Evolutionary conservation across 30 jellyfish, hydroid and myxozoan species (phyloP).

Genomic region (Turritopsis rubra): DNA sequence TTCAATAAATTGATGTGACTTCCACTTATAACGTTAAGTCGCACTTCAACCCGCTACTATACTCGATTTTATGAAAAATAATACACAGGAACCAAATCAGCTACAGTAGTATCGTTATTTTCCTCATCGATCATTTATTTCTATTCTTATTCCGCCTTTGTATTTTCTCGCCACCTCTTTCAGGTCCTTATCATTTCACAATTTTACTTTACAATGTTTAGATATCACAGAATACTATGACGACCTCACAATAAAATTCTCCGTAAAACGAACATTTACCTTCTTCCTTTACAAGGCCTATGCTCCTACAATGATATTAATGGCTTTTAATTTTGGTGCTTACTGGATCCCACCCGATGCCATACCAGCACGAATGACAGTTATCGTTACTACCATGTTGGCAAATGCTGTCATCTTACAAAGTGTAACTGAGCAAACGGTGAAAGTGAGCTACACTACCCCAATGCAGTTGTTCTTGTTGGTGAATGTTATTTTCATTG

Average conservation of each 20-base stretch:
- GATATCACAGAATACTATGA: not conserved
- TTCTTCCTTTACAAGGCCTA: slow-evolving; percentile 2
- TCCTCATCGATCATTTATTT: no score
- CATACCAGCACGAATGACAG: slow-evolving; percentile 5
- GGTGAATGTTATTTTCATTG: not conserved
- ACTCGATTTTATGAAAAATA: no score
- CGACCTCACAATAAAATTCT: not conserved
- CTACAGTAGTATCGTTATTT: no score
- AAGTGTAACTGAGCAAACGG: slow-evolving; percentile 6
- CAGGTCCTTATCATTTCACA: no score
- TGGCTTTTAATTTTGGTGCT: not conserved
- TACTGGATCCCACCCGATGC: slow-evolving; percentile 12
- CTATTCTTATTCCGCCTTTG: not conserved
- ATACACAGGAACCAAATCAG: no score
- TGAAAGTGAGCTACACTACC: not conserved
- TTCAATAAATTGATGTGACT: no score
- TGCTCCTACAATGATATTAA: not conserved
- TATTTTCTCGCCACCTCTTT: not conserved
- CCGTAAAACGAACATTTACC: slow-evolving; percentile 1
- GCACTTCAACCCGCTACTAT: no score
- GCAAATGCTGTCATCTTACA: slow-evolving; percentile 1
- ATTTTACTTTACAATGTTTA: not conserved
- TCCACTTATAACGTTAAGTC: no score
- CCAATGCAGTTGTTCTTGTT: not conserved
- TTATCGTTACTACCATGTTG: slow-evolving; percentile 1